Evolutionary conservation across 2,888 invertebrate genomes (phyloP).

Genomic region (Napeogenes sylphis): DNA sequence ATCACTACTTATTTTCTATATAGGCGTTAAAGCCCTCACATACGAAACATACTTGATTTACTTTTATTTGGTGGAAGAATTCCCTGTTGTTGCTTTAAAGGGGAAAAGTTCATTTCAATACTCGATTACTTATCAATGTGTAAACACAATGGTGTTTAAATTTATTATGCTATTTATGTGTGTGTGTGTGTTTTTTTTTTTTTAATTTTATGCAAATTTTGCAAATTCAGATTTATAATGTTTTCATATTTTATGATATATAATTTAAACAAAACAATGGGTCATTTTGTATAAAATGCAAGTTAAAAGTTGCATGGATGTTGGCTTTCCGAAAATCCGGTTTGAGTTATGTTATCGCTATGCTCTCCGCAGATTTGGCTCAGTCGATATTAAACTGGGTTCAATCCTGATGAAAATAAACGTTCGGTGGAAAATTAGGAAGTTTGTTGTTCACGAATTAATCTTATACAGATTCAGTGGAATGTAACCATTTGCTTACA

Average conservation of each 20-base stretch:
- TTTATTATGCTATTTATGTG: too few relatives aligned
- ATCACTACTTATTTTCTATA: conserved; percentile 26
- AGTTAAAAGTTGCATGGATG: conserved; percentile 32
- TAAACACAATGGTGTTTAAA: too few relatives aligned
- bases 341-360: conserved; percentile 32
- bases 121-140: background rate
- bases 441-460: conserved; percentile 19
- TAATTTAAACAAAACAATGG: too few relatives aligned
- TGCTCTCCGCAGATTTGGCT: conserved; percentile 31
- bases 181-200: too few relatives aligned
- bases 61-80: conserved; percentile 20
- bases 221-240: too few relatives aligned
- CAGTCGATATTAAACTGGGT: conserved; percentile 32
- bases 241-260: background rate
- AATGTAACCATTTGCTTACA: background rate
- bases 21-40: conserved; percentile 29
- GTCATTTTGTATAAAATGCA: conserved; percentile 2
- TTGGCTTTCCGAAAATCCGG: conserved; percentile 30
- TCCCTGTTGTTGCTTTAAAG: background rate
- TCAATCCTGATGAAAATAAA: conserved; percentile 32
- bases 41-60: conserved; percentile 27
- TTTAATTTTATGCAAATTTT: too few relatives aligned
- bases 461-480: conserved; percentile 9
- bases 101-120: too few relatives aligned
- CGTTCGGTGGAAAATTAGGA: conserved; percentile 28